A percentile compares a stretch with the other conserved stretches of the same genome.
These are phyloP conservation scores for Dicentrarchus labrax DNA, from an alignment of 2,113 vertebrate genomes.

Conservation along the genomic window DNA sequence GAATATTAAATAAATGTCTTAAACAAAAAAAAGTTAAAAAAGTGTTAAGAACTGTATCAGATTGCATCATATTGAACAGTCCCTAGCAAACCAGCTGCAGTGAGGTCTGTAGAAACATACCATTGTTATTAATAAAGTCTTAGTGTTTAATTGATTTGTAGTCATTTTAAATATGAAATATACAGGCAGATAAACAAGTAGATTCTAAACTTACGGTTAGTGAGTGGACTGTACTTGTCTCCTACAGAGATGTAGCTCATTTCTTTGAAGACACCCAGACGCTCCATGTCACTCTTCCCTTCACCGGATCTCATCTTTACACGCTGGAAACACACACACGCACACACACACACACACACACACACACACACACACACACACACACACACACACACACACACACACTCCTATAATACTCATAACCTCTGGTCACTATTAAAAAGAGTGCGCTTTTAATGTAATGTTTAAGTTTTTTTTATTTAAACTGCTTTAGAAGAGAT, in stretches of 20 bases:
- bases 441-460: too few species aligned
- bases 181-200: not conserved
- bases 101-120: not conserved
- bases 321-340: slow-evolving; percentile 11
- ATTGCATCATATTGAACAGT: too few species aligned
- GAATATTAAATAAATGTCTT: too few species aligned
- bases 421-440: too few species aligned
- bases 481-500: too few species aligned
- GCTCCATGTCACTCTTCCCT: slow-evolving; percentile 91
- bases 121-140: too few species aligned
- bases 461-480: too few species aligned
- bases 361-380: not conserved
- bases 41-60: too few species aligned
- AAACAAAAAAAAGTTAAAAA: too few species aligned
- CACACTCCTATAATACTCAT: not conserved
- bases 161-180: not conserved
- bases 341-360: slow-evolving; percentile 15
- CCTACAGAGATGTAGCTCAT: slow-evolving; percentile 90
- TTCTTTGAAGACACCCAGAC: slow-evolving; percentile 91
- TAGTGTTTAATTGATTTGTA: not conserved
- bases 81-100: too few species aligned
- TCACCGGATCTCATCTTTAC: slow-evolving; percentile 64
- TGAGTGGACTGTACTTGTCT: slow-evolving; percentile 85
- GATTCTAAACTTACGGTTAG: slow-evolving; percentile 50
- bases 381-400: not conserved